Percentiles rank a stretch among this genome's conserved stretches.
These are phyloP conservation scores for Psylliodes chrysocephalus DNA, from an alignment of 2,888 invertebrate species.

Conservation along the genomic window DNA sequence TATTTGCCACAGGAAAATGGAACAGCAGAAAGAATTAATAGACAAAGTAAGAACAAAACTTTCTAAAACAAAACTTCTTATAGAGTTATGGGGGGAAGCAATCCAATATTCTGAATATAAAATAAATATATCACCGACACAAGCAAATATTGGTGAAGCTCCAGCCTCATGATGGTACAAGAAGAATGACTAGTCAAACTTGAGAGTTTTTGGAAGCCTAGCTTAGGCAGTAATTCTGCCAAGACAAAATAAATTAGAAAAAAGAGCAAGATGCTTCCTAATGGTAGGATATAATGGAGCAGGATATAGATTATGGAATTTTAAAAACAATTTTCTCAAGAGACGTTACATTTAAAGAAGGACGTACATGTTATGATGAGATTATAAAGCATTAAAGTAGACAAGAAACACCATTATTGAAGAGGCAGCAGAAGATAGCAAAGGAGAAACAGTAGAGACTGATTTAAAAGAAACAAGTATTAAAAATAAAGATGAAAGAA, in stretches of 20 bases:
- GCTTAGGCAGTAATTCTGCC: no score
- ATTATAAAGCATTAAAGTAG: slow-evolving; percentile 31
- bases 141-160: slow-evolving; percentile 40
- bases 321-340: slow-evolving; percentile 33
- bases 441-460: not conserved
- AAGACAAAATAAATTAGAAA: slow-evolving; percentile 46
- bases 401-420: slow-evolving; percentile 10
- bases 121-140: slow-evolving; percentile 44
- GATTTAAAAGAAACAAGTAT: not conserved
- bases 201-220: slow-evolving; percentile 48
- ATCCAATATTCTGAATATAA: slow-evolving; percentile 49
- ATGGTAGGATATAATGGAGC: slow-evolving; percentile 50
- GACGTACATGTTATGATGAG: no score
- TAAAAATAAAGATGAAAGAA: not conserved
- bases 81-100: no score
- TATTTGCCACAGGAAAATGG: slow-evolving; percentile 49
- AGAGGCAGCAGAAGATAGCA: not conserved
- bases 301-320: slow-evolving; percentile 40
- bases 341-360: slow-evolving; percentile 47
- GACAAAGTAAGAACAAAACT: slow-evolving; percentile 44
- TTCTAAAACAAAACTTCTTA: slow-evolving; percentile 42
- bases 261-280: slow-evolving; percentile 37
- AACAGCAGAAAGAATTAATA: no score
- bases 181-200: slow-evolving; percentile 40
- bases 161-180: slow-evolving; percentile 43